phyloP scores from a whole-genome alignment of 2,797 vertebrate genomes.

The Megaceryle alcyon region DNA sequence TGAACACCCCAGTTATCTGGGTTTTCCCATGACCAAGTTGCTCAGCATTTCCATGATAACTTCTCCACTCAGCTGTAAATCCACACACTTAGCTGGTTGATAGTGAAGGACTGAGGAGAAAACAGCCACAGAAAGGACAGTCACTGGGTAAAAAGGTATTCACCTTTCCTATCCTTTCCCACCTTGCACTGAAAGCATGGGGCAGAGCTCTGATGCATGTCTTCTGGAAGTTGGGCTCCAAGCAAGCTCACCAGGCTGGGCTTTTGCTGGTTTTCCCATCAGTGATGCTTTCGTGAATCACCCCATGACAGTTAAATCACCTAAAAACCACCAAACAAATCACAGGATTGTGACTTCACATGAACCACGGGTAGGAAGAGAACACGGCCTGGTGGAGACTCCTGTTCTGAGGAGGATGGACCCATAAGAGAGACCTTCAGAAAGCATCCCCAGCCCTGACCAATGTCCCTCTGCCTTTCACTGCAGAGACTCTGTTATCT shows the following conservation, averaged over 20 bases:
- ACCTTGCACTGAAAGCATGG: background rate
- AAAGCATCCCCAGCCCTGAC: background rate
- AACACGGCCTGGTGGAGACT: background rate
- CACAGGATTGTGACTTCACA: background rate
- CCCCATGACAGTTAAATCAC: background rate
- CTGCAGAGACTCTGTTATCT: fast-evolving
- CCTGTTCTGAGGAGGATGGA: background rate
- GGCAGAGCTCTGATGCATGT: background rate
- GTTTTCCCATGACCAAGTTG: background rate
- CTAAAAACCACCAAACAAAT: background rate
- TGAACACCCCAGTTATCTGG: background rate
- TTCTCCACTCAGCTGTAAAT: background rate
- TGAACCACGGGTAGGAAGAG: background rate
- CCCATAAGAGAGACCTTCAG: background rate
- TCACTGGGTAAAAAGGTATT: background rate
- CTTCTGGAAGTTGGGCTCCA: background rate
- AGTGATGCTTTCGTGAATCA: background rate
- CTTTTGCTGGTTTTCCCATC: background rate
- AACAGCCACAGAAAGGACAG: background rate
- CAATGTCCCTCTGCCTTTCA: background rate
- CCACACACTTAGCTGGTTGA: background rate
- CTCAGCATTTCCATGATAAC: background rate
- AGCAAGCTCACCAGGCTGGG: background rate
- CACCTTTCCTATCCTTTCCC: background rate
- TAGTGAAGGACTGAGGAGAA: background rate